Evolutionary conservation across 2,797 vertebrate species (phyloP), one percentile per base, ranked within the genome.

Genomic region (Tolypeutes matacus): DNA sequence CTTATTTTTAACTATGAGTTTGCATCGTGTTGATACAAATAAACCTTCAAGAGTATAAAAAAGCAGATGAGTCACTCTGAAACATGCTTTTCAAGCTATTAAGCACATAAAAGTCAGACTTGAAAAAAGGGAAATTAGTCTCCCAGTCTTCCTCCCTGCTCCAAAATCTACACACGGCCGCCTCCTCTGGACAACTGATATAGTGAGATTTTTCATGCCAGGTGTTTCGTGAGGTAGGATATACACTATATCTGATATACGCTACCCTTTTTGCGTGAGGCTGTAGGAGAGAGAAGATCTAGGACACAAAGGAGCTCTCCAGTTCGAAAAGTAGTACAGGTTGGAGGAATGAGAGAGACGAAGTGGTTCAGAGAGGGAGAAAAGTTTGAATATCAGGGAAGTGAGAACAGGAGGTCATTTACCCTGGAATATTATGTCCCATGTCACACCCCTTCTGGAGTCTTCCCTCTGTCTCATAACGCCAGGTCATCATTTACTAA

Each of bases 1-100:
- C 25, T 65, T 78, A 64, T 60, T 64, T 91, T 75, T 81, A 39
- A 83, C 49, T 82, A 49, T 78, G 13, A 93, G n/a, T 1, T 81
- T 72, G 46, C 83, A 93, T 84, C 62, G 53, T 4, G 86, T 85
- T 75, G 34, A 67, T 77, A 80, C 13, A 91, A 96, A 85, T 84
- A 80, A 80, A 80, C 89, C 21, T n/a, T 88, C 51, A 73, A 36
- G 36, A 86, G 36, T 65, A 2, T 34, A 87, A 91, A 85, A 91
- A 85, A 94, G 49, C 42, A 88, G 65, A 80, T 36, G 13, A 86
- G 18, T 86, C 39, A 72, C 23, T 13, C 7, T 70, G 13, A 95
- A 92, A 90, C 20, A 82, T 70, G 58, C 39, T 92, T 88, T 85
- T 88, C 64, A 82, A 86, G 17, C 62, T 39, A 60, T 13, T 75